Conservation (phyloP, 2,113 vertebrate genomes). For the Acrocephalus kingi region DNA sequence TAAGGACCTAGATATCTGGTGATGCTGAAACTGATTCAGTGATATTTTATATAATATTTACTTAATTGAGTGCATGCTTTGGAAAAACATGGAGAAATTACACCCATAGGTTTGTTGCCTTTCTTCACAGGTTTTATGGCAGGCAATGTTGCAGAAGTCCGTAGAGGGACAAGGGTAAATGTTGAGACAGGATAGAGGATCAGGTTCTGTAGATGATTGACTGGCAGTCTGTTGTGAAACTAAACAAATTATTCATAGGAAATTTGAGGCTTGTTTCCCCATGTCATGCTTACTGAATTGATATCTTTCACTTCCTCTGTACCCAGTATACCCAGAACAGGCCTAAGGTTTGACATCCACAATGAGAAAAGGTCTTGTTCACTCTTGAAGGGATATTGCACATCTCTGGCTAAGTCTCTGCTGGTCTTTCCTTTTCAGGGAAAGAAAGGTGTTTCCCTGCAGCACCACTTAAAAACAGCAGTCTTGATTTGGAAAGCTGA, state of each 20-base stretch:
- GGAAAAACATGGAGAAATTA: background rate
- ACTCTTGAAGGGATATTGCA: background rate
- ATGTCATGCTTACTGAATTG: background rate
- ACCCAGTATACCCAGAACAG: background rate
- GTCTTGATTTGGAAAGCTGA: background rate
- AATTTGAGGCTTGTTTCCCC: background rate
- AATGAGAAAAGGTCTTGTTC: background rate
- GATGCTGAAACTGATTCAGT: background rate
- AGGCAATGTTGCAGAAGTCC: background rate
- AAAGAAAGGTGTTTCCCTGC: background rate
- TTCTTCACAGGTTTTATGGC: background rate
- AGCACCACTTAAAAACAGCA: background rate
- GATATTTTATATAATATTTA: background rate
- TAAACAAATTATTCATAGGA: constrained; percentile 28
- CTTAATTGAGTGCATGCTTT: background rate
- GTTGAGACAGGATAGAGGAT: background rate
- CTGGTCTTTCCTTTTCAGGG: background rate
- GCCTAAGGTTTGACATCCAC: background rate
- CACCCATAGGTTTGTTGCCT: background rate
- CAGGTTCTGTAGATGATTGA: background rate
- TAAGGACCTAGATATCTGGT: background rate
- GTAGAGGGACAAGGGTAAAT: background rate
- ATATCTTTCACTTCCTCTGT: background rate
- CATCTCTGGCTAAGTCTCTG: background rate
- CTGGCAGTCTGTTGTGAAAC: background rate